Conservation (phyloP, 2,888 invertebrate species). For the Caenorhabditis sp. region DNA sequence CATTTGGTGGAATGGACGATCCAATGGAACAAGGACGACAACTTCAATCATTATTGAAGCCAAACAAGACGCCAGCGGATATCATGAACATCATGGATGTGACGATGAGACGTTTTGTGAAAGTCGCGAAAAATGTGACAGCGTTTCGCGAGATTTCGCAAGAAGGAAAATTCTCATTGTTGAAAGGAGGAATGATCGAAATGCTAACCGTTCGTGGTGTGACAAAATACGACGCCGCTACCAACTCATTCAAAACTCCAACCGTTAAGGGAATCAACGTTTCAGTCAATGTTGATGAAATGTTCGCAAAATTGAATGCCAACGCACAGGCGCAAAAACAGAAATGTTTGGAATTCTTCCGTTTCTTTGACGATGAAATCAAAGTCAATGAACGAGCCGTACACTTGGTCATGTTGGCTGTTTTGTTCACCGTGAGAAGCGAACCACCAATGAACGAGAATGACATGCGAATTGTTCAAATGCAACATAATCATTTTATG, state of each 20-base stretch:
- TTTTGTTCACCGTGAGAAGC: slow-evolving; percentile 55
- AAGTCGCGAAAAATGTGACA: slow-evolving; percentile 64
- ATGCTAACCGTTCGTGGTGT: slow-evolving; percentile 68
- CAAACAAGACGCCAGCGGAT: slow-evolving; percentile 60
- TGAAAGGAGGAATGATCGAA: slow-evolving; percentile 68
- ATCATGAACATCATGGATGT: slow-evolving; percentile 69
- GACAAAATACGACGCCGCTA: slow-evolving; percentile 55
- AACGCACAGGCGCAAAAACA: slow-evolving; percentile 52
- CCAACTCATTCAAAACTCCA: slow-evolving; percentile 59
- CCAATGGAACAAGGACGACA: slow-evolving; percentile 56
- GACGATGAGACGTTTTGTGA: slow-evolving; percentile 68
- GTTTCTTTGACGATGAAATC: slow-evolving; percentile 58
- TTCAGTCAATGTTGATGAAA: slow-evolving; percentile 47
- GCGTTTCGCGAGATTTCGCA: slow-evolving; percentile 63
- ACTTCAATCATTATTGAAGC: slow-evolving; percentile 51
- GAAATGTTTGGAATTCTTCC: slow-evolving; percentile 61
- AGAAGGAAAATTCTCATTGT: slow-evolving; percentile 66
- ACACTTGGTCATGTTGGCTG: slow-evolving; percentile 59
- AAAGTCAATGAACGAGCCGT: slow-evolving; percentile 61
- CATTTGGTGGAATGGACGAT: slow-evolving; percentile 65
- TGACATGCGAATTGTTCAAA: slow-evolving; percentile 39
- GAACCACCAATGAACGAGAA: slow-evolving; percentile 43
- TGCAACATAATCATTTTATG: slow-evolving; percentile 40
- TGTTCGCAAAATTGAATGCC: slow-evolving; percentile 64
- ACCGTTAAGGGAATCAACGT: slow-evolving; percentile 36